These are phyloP conservation scores for Ageneiosus marmoratus DNA, from an alignment of 2,113 vertebrate genomes.

Conservation along the genomic window DNA sequence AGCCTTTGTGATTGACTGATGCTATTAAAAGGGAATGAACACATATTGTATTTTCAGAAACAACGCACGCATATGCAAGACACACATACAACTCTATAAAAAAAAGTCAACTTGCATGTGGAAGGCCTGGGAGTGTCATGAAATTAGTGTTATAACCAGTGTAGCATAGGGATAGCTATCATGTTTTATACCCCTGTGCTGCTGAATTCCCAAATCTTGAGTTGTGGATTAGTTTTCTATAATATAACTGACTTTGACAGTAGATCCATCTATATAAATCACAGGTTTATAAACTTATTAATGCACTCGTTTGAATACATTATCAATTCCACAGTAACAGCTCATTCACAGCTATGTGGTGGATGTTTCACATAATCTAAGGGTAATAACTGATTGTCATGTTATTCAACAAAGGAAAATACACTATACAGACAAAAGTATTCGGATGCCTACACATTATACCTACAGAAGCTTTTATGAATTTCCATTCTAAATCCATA, in stretches of 20 bases:
- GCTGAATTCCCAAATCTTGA: background rate
- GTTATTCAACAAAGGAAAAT: background rate
- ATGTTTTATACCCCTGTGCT: background rate
- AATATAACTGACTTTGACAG: background rate
- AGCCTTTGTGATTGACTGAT: constrained; percentile 59
- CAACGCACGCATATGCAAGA: constrained; percentile 31
- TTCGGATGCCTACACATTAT: too few relatives aligned
- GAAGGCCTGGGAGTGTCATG: background rate
- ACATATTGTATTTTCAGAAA: constrained; percentile 23
- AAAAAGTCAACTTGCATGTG: background rate
- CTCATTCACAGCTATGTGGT: background rate
- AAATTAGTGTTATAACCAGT: background rate
- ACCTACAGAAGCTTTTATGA: too few relatives aligned
- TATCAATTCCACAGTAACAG: background rate
- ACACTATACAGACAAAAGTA: too few relatives aligned
- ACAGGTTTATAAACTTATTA: background rate
- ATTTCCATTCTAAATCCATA: too few relatives aligned
- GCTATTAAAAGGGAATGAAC: constrained; percentile 50
- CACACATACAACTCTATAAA: constrained; percentile 42
- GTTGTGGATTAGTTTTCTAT: background rate
- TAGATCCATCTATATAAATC: background rate
- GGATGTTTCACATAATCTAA: background rate
- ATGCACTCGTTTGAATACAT: background rate
- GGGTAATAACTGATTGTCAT: background rate
- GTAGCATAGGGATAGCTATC: background rate